phyloP scores from a whole-genome alignment of 2,888 invertebrate species.

The Homarus gammarus region DNA sequence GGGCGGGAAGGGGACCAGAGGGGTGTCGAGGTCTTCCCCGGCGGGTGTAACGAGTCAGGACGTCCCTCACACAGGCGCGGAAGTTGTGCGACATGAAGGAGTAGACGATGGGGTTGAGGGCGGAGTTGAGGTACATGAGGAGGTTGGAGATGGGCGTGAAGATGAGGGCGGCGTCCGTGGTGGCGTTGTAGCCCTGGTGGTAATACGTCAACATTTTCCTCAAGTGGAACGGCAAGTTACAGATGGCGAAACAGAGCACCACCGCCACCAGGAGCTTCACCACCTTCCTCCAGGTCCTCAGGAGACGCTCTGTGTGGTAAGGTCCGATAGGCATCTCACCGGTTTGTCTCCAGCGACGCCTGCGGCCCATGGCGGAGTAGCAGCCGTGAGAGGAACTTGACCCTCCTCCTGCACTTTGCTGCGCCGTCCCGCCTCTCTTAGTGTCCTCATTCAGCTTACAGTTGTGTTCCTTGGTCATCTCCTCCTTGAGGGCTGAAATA shows the following conservation, averaged over 20 bases:
- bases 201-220: slow-evolving; percentile 93
- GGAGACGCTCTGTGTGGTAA: slow-evolving; percentile 75
- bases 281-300: slow-evolving; percentile 90
- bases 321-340: slow-evolving; percentile 51
- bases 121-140: slow-evolving; percentile 93
- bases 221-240: slow-evolving; percentile 93
- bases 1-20: slow-evolving; percentile 15
- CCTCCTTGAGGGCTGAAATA: slow-evolving; percentile 44
- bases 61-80: slow-evolving; percentile 90
- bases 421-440: not conserved
- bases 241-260: slow-evolving; percentile 91
- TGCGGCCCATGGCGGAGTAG: slow-evolving; percentile 17
- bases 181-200: slow-evolving; percentile 86
- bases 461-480: slow-evolving; percentile 47
- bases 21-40: slow-evolving; percentile 48
- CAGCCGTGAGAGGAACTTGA: slow-evolving; percentile 55
- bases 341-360: slow-evolving; percentile 28
- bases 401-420: not conserved
- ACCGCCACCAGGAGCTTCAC: slow-evolving; percentile 93
- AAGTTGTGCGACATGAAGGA: slow-evolving; percentile 91
- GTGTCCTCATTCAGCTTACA: slow-evolving; percentile 28
- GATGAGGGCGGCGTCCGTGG: slow-evolving; percentile 87
- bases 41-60: slow-evolving; percentile 83
- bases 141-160: slow-evolving; percentile 92
- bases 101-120: slow-evolving; percentile 93